Evolutionary conservation across 2,888 invertebrate species (phyloP), one percentile per base, ranked within the genome.

Genomic region (Hedya salicella): DNA sequence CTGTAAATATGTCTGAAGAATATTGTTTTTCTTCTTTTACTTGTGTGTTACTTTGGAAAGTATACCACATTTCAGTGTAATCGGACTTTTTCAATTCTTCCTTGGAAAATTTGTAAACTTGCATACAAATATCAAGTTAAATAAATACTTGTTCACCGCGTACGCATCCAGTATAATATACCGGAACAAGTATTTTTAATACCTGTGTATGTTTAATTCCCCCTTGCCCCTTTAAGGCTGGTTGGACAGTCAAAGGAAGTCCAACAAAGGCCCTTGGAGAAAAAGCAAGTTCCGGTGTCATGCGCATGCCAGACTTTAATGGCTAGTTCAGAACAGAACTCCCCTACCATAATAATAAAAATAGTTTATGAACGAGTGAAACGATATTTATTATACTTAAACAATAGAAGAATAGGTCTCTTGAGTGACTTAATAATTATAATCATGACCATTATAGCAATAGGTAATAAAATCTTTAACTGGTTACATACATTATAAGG

Each of bases 201-300:
- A 57, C 57, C 32, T 25, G n/a, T 21, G 21, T 48, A 5, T 21
- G 25, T 13, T n/a, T n/a, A n/a, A n/a, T n/a, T 14, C 71, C 69
- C 71, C 68, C 69, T 73, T 67, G 67, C 73, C 73, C 74, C 72
- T 74, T 69, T 66, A 73, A 73, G 77, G 71, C 76, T 64, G 77
- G 71, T 75, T 64, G 66, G 60, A 53, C 40, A 54, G 62, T 56
- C 72, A 66, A 78, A 84, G 83, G 88, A 86, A 88, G 87, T 80
- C 82, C 80, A 79, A 89, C 88, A 88, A 91, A 86, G 83, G 84
- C 79, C 76, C 73, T 75, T 76, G 71, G 81, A 81, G 85, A 85
- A 87, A 88, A 70, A 89, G 85, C 80, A 77, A 77, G 86, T 87
- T 89, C 88, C 90, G 87, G 86, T 87, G 88, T 88, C 87, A 87